Conservation (phyloP, 2,888 invertebrate genomes). For the Agelastica alni region DNA sequence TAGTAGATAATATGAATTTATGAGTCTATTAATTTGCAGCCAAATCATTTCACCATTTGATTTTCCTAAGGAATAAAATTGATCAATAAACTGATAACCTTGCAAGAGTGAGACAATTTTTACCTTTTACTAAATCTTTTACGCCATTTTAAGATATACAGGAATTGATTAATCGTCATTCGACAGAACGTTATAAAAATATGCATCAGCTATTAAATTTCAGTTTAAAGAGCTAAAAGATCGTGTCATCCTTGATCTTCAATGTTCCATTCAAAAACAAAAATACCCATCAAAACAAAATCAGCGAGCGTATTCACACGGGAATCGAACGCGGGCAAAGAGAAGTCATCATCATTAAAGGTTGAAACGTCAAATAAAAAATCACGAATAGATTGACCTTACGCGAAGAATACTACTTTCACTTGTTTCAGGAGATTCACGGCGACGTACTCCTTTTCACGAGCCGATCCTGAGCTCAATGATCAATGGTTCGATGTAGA, state of each 20-base stretch:
- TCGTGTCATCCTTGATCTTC: background rate
- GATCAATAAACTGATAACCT: too few relatives aligned
- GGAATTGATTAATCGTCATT: too few relatives aligned
- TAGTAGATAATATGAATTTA: too few relatives aligned
- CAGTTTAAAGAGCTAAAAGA: background rate
- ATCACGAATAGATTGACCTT: constrained; percentile 17
- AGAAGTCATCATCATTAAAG: constrained; percentile 8
- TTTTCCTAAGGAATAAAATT: too few relatives aligned
- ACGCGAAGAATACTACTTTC: constrained; percentile 9
- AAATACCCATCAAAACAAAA: constrained; percentile 8
- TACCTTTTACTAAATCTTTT: too few relatives aligned
- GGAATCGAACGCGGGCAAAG: constrained; percentile 19
- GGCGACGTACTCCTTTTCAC: background rate
- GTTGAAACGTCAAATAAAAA: constrained; percentile 13
- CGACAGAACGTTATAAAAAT: too few relatives aligned
- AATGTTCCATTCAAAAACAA: background rate
- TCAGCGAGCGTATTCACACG: constrained; percentile 24
- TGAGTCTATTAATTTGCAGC: too few relatives aligned
- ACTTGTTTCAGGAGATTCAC: background rate
- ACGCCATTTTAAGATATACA: too few relatives aligned
- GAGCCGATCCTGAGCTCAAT: background rate
- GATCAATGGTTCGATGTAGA: too few relatives aligned
- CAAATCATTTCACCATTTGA: too few relatives aligned
- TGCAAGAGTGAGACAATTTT: too few relatives aligned
- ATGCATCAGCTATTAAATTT: too few relatives aligned